Conservation (phyloP, 1,140 invertebrate species). For the Zaprionus ghesquierei region DNA sequence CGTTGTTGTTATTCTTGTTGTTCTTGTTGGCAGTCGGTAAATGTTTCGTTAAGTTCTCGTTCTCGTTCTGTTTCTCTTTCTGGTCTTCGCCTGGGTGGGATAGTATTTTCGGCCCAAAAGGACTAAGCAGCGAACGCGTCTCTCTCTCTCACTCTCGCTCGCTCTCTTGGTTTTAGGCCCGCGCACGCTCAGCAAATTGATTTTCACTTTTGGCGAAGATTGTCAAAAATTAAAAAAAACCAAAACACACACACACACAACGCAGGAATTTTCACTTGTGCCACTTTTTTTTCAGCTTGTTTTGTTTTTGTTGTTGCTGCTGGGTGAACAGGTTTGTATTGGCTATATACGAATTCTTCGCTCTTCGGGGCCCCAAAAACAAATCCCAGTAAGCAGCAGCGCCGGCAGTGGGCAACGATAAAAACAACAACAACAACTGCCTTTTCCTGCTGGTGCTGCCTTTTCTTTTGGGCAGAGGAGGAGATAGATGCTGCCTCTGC, state of each 20-base stretch:
- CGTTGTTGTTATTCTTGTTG: constrained; percentile 40
- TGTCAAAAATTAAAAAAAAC: constrained; percentile 55
- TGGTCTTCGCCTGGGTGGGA: constrained; percentile 32
- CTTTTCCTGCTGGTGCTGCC: constrained; percentile 56
- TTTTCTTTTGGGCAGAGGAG: constrained; percentile 27
- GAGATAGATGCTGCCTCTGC: background rate
- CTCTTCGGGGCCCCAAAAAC: constrained; percentile 38
- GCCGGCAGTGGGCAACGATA: constrained; percentile 25
- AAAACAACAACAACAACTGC: constrained; percentile 53
- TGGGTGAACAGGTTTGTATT: constrained; percentile 59
- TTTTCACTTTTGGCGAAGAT: constrained; percentile 72
- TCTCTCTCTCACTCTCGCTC: constrained; percentile 13
- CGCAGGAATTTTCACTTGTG: constrained; percentile 79
- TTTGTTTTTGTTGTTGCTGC: constrained; percentile 34
- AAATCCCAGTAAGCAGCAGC: constrained; percentile 20
- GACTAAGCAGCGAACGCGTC: constrained; percentile 14
- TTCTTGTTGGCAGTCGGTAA: constrained; percentile 40
- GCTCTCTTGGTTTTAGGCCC: constrained; percentile 32
- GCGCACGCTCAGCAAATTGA: constrained; percentile 72
- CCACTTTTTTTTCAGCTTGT: constrained; percentile 67
- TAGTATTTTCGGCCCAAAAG: constrained; percentile 22
- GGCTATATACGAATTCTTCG: constrained; percentile 47
- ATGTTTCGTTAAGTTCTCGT: constrained; percentile 66
- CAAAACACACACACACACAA: constrained; percentile 39
- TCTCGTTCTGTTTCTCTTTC: constrained; percentile 15